Conservation (phyloP, 1,140 invertebrate species). For the Popillia japonica region DNA sequence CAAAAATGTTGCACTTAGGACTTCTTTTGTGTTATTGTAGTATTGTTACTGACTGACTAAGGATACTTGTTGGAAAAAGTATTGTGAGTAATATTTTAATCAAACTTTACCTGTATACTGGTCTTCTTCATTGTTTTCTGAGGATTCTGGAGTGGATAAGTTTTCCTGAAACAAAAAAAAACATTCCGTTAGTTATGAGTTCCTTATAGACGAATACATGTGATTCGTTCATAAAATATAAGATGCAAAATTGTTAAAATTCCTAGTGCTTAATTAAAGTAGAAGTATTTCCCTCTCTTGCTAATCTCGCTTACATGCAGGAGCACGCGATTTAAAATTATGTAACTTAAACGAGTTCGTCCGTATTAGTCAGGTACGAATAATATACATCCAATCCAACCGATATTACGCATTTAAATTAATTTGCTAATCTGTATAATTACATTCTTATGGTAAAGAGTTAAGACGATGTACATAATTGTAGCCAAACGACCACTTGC, state of each 20-base stretch:
- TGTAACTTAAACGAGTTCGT: background rate
- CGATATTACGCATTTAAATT: background rate
- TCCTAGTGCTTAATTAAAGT: too few species aligned
- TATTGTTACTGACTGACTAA: constrained; percentile 12
- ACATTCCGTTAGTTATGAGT: constrained; percentile 33
- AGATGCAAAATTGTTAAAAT: too few species aligned
- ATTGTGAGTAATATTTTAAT: background rate
- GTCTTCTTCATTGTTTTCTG: constrained; percentile 74
- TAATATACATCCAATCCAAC: background rate
- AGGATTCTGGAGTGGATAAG: constrained; percentile 71
- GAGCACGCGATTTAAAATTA: background rate
- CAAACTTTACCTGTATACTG: constrained; percentile 70
- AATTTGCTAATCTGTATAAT: background rate
- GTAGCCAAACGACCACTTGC: too few species aligned
- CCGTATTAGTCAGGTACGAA: background rate
- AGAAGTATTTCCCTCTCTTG: too few species aligned
- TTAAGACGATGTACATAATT: too few species aligned
- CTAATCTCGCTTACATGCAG: background rate
- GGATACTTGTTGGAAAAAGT: background rate
- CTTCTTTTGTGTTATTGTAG: too few species aligned
- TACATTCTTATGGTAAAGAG: too few species aligned
- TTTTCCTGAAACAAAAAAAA: constrained; percentile 73
- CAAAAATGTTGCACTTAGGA: too few species aligned
- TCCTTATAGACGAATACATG: background rate
- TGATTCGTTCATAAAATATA: too few species aligned